Base-by-base conservation (phyloP, 1,140 invertebrate genomes). In the Lepidurus arcticus region DNA sequence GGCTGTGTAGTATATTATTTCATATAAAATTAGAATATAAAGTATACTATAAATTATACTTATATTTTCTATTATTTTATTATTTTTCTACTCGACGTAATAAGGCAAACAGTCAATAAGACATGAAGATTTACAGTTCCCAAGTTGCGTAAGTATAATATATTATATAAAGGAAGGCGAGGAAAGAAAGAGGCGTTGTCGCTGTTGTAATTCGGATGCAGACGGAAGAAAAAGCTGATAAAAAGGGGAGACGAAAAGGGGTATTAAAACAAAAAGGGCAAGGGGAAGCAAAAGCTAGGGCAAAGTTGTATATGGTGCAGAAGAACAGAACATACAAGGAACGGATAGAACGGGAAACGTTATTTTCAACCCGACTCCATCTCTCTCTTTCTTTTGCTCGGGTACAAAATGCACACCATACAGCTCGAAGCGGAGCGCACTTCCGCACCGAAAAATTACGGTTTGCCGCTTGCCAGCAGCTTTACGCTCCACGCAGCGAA, bases 401-500 rank as follows among this genome's bases (percentile, higher is more conserved):
- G 34, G 34, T 34, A 34, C 34, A 34, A 65, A 65, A 65, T 7
- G 53, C 53, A 65, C 53, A 65, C 53, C 53, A 65, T 21, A 65
- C 13, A 21, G 53, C 53, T 65, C 53, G 53, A 65, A 65, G 53
- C 53, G n/a, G 53, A 65, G 53, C 53, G 53, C 53, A 65, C 53
- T 65, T 65, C 53, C 53, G 53, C 53, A 65, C 53, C 53, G 21
- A 65, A 65, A 65, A 65, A 65, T 21, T 65, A 65, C 34, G 44
- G 13, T 78, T 42, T 78, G 26, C 24, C 11, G 42, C 78, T 24
- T 44, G 42, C 16, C n/a, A 42, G 11, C 34, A 24, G 10, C 34
- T 73, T 73, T 73, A 34, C 73, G 24, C 24, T 73, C 42, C 11
- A 45, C 10, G 74, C 74, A 75, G 44, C 74, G 44, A 75, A 75